A percentile compares a stretch with the other conserved stretches of the same genome.
Evolutionary conservation across 2,797 vertebrate species (phyloP).

Genomic region (Knipowitschia caucasica): DNA sequence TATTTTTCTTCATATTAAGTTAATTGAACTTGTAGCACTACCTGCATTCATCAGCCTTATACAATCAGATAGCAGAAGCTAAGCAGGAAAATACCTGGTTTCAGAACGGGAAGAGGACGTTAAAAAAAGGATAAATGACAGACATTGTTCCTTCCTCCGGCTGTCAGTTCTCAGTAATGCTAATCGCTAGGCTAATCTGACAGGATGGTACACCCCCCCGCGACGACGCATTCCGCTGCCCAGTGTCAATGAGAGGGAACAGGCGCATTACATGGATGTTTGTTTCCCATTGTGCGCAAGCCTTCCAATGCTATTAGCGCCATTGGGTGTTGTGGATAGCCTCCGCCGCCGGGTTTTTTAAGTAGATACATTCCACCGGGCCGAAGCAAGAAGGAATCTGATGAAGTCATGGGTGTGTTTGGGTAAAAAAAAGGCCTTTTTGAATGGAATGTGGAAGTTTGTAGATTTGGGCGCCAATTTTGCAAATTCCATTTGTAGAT

Average conservation of each 20-base stretch:
- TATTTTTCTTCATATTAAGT: too few relatives aligned
- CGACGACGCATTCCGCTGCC: constrained; percentile 69
- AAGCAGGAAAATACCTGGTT: too few relatives aligned
- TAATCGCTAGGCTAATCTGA: constrained; percentile 79
- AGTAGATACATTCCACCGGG: not conserved
- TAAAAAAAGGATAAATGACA: constrained; percentile 72
- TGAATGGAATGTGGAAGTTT: too few relatives aligned
- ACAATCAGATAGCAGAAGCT: too few relatives aligned
- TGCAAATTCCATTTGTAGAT: too few relatives aligned
- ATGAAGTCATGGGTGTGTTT: constrained; percentile 9
- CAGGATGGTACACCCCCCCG: constrained; percentile 55
- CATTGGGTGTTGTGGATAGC: constrained; percentile 18
- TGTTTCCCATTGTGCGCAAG: constrained; percentile 74
- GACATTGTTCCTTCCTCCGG: constrained; percentile 72
- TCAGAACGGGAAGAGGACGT: constrained; percentile 49
- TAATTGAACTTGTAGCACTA: too few relatives aligned
- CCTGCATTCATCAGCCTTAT: too few relatives aligned
- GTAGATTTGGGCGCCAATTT: too few relatives aligned
- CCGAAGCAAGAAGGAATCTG: not conserved
- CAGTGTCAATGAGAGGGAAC: constrained; percentile 74
- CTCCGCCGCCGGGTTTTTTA: constrained; percentile 1
- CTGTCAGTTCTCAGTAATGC: constrained; percentile 80
- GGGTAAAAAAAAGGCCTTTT: too few relatives aligned
- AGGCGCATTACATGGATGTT: constrained; percentile 80
- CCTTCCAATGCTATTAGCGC: constrained; percentile 66